These are phyloP conservation scores for Yponomeuta plumbellus DNA, from an alignment of 2,888 invertebrate species.

Conservation along the genomic window DNA sequence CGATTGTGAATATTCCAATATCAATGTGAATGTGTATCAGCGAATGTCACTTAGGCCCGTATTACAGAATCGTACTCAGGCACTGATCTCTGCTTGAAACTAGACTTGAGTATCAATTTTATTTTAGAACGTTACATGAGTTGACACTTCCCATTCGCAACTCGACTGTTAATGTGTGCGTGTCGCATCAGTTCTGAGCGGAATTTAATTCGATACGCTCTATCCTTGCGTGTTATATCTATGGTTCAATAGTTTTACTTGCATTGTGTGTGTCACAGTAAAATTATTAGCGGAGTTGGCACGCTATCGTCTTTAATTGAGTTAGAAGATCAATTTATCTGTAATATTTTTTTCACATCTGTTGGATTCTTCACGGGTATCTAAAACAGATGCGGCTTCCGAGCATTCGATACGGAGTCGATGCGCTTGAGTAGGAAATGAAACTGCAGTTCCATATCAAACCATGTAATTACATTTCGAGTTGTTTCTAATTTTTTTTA, in stretches of 20 bases:
- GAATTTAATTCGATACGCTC: too few relatives aligned
- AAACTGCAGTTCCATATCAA: constrained; percentile 41
- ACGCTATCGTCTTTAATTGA: neutral
- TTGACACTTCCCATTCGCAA: too few relatives aligned
- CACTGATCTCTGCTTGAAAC: too few relatives aligned
- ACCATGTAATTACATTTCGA: constrained; percentile 54
- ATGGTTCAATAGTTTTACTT: neutral
- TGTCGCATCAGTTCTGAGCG: too few relatives aligned
- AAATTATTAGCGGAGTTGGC: neutral
- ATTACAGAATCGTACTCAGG: too few relatives aligned
- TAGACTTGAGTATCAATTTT: too few relatives aligned
- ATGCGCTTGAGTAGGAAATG: constrained; percentile 52
- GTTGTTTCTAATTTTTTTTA: constrained; percentile 35
- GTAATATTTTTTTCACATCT: neutral
- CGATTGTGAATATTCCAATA: too few relatives aligned
- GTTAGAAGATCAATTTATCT: neutral
- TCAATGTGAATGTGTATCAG: too few relatives aligned
- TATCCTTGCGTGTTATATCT: too few relatives aligned
- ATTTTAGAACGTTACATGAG: too few relatives aligned
- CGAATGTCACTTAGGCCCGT: too few relatives aligned
- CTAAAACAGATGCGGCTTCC: constrained; percentile 22
- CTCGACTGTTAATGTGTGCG: too few relatives aligned
- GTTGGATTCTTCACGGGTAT: constrained; percentile 8
- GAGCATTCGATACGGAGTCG: constrained; percentile 35
- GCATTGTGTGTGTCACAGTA: neutral